phyloP scores from a whole-genome alignment of 1,140 invertebrate genomes.

The Melanaphis sacchari region DNA sequence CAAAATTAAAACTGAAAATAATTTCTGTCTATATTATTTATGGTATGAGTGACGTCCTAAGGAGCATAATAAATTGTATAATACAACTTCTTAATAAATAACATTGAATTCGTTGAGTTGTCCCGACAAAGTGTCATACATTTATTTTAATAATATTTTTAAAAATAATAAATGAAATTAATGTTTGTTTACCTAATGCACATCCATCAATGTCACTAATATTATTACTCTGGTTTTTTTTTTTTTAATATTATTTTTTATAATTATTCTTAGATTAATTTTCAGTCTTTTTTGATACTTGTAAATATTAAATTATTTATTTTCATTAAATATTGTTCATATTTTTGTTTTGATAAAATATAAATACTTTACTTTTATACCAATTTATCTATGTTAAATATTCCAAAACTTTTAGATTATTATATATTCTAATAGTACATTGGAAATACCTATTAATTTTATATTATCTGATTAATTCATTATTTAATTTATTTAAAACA shows the following conservation, averaged over 20 bases:
- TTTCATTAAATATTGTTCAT: neutral
- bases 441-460: neutral
- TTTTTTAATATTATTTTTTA: slow-evolving; percentile 26
- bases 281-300: neutral
- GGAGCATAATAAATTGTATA: slow-evolving; percentile 51
- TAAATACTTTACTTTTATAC: neutral
- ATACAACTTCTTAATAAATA: slow-evolving; percentile 48
- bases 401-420: neutral
- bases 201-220: slow-evolving; percentile 39
- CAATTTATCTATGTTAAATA: neutral
- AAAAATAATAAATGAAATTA: slow-evolving; percentile 44
- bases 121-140: slow-evolving; percentile 43
- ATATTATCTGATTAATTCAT: neutral
- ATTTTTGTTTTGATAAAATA: neutral
- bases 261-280: slow-evolving; percentile 22
- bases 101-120: slow-evolving; percentile 30
- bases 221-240: slow-evolving; percentile 19
- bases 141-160: slow-evolving; percentile 49
- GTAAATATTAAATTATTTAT: neutral
- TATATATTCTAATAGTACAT: neutral
- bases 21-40: slow-evolving; percentile 47
- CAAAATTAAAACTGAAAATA: slow-evolving; percentile 47
- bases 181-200: slow-evolving; percentile 32
- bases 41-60: slow-evolving; percentile 36
- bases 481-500: neutral